Evolutionary conservation across 2,797 vertebrate species (phyloP), one percentile per base, ranked within the genome.

Genomic region (Platalea minor): DNA sequence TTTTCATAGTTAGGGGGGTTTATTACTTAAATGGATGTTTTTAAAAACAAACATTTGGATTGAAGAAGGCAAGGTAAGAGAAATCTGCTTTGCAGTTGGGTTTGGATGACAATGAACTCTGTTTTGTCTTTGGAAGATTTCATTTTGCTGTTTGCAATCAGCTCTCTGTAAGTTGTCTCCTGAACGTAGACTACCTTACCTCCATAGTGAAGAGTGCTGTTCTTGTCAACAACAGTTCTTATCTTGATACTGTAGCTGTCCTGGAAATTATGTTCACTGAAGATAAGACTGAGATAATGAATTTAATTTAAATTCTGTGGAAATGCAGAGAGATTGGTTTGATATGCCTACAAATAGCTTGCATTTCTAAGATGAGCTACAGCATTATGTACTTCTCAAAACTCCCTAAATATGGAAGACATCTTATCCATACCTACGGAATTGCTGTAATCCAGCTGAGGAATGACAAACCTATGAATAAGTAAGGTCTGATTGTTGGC

Each of bases 241-340:
- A 88, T 78, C 80, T 91, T 41, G 70, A 64, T 48, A 74, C 43
- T 1, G 2, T 84, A 69, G 77, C 54, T 95, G 33, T 59, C 33
- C 77, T 88, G 90, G 84, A 93, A 92, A 87, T 92, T 45, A 48
- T 24, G 33, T 75, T 89, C 74, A 94, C 57, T 85, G 67, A 87
- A 92, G 85, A 63, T 56, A 70, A 95, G 60, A 46, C 64, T 54
- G 70, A 88, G 57, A 73, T 85, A 82, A n/a, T 81, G 3, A 85
- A 76, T 81, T 75, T 91, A 75, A 96, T 91, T 91, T 91, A 65
- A 93, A 87, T 92, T 75, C 53, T 75, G 10, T n/a, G 70, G 61
- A 76, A 91, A 90, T 68, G 17, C 23, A 15, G 50, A 79, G 53
- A 93, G 53, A 81, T 91, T 76, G 26, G 17, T 81, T 86, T 84